Conservation (phyloP, 2,888 invertebrate species). For the Creontiades dilutus region DNA sequence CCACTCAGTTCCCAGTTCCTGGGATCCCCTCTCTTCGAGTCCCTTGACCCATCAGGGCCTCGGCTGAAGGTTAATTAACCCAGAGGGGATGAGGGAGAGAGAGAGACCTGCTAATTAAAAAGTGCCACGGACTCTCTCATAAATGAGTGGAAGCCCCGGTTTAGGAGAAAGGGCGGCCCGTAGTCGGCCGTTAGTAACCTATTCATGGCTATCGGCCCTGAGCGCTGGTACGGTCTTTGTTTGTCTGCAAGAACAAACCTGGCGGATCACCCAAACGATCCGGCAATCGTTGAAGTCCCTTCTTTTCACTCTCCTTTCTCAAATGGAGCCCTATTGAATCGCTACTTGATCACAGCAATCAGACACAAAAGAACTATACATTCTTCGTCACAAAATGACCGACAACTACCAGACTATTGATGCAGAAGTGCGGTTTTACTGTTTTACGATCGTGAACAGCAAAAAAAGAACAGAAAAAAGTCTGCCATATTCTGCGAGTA, state of each 20-base stretch:
- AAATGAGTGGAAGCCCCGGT: not conserved
- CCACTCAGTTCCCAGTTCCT: not conserved
- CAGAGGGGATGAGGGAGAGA: not conserved
- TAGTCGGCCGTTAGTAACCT: not conserved
- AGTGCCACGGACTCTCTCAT: constrained; percentile 15
- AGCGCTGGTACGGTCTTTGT: not conserved
- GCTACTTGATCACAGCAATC: not conserved
- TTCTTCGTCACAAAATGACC: no score
- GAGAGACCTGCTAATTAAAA: constrained; percentile 2
- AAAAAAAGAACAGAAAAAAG: no score
- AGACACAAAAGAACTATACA: no score
- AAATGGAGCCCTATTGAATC: not conserved
- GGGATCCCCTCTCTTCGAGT: not conserved
- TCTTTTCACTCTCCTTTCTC: not conserved
- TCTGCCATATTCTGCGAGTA: no score
- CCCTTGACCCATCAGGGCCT: constrained; percentile 5
- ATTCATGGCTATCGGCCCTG: constrained; percentile 1
- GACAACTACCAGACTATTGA: no score
- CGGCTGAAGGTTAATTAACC: constrained; percentile 16
- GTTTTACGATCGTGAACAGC: no score
- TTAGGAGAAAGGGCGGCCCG: not conserved
- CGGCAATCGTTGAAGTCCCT: no score
- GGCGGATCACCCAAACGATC: not conserved
- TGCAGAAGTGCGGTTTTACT: no score
- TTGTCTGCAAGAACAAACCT: not conserved